Conservation (phyloP, 1,140 invertebrate species). For the Drosophila hydei region DNA sequence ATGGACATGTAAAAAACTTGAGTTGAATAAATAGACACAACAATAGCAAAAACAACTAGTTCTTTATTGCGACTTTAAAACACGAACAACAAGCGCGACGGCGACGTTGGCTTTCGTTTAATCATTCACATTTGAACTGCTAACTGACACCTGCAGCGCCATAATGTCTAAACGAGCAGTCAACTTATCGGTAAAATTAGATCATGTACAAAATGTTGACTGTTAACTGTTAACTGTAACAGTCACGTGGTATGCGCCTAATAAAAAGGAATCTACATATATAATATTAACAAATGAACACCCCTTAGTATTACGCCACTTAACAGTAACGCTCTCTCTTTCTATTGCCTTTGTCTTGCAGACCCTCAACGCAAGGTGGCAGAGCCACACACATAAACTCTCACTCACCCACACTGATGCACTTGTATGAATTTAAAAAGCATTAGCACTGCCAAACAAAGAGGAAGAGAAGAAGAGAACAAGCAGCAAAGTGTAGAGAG, state of each 20-base stretch:
- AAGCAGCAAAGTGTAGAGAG: conserved; percentile 11
- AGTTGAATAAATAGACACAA: conserved; percentile 46
- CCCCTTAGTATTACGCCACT: not conserved
- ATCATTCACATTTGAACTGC: conserved; percentile 70
- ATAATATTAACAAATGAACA: not conserved
- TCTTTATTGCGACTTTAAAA: conserved; percentile 73
- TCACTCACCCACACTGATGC: conserved; percentile 32
- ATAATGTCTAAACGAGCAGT: conserved; percentile 30
- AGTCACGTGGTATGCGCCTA: conserved; percentile 1
- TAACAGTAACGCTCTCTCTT: conserved; percentile 15
- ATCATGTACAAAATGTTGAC: not conserved
- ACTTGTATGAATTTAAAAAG: conserved; percentile 39
- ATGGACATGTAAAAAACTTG: conserved; percentile 57
- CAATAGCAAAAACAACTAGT: conserved; percentile 34
- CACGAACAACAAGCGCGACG: conserved; percentile 18
- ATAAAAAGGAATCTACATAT: too few relatives aligned
- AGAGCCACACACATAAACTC: conserved; percentile 24
- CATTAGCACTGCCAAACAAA: conserved; percentile 69
- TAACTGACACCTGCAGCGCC: conserved; percentile 35
- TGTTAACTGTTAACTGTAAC: not conserved
- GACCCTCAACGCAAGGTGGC: conserved; percentile 47
- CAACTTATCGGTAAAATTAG: conserved; percentile 25
- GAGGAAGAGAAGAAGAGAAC: conserved; percentile 22
- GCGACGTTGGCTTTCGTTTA: conserved; percentile 35
- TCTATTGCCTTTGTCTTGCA: conserved; percentile 30